Conservation (phyloP, 2,113 vertebrate species). For the Acrocephalus kingi region DNA sequence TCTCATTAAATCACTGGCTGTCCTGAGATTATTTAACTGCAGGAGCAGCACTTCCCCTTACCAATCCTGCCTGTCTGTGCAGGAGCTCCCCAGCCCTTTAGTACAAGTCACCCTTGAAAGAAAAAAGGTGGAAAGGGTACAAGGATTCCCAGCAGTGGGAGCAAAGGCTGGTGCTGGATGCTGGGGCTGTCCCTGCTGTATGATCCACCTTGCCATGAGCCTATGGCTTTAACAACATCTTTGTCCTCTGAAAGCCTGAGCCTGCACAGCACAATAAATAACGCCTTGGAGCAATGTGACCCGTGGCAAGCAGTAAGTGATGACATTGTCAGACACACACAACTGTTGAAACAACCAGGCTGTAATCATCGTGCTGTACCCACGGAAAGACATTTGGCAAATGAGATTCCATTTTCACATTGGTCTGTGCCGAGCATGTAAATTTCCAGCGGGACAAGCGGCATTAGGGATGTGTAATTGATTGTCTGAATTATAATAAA, state of each 20-base stretch:
- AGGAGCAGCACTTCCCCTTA: background rate
- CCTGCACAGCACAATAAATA: constrained; percentile 67
- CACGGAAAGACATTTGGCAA: constrained; percentile 77
- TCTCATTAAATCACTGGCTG: background rate
- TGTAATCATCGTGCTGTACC: constrained; percentile 66
- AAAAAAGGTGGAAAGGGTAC: background rate
- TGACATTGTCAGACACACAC: constrained; percentile 69
- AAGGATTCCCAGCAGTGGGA: background rate
- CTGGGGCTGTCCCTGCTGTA: background rate
- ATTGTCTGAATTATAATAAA: constrained; percentile 82
- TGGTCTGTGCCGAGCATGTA: constrained; percentile 77
- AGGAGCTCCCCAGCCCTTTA: background rate
- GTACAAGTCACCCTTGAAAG: background rate
- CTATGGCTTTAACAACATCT: constrained; percentile 30
- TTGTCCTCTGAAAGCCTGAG: constrained; percentile 51
- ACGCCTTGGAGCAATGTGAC: constrained; percentile 67
- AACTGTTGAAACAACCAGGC: constrained; percentile 74
- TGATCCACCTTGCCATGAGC: constrained; percentile 12
- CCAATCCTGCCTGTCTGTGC: background rate
- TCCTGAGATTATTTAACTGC: constrained; percentile 5
- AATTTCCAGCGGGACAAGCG: constrained; percentile 74
- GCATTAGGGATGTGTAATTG: constrained; percentile 77
- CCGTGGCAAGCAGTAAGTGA: constrained; percentile 73
- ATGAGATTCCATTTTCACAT: constrained; percentile 77
- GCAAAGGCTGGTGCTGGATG: background rate